Evolutionary conservation across 2,888 invertebrate species (phyloP), one percentile per base, ranked within the genome.

Genomic region (Chelonus formosanus): DNA sequence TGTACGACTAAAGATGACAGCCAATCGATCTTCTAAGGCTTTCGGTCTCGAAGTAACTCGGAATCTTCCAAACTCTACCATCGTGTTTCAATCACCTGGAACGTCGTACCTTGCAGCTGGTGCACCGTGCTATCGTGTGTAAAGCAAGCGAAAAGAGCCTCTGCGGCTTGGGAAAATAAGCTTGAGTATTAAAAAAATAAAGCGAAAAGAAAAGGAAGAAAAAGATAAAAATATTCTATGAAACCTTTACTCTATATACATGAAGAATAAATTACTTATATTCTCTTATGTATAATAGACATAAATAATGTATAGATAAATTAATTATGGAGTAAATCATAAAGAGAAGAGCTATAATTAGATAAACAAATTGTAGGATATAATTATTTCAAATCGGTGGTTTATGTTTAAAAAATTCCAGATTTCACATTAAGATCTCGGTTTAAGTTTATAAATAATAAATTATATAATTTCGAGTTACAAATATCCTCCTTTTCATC

Each of bases 171-270:
- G 40, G 40, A 58, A 59, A 54, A 55, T 50, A 52, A 55, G 67
- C 63, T 56, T 10, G 54, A 45, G 40, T 66, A 68, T 68, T 68
- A 70, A 58, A 53, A 68, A 66, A 65, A 59, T 64, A 64, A 66
- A 67, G 67, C 57, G 67, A 62, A 55, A 68, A 62, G 36, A 57
- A 60, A 40, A 45, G 34, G n/a, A 36, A 44, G 35, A 54, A 43
- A 63, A 58, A 50, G 20, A 65, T 65, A 68, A 69, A 69, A 71
- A 67, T 65, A 57, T 68, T 70, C 53, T 57, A 65, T 56, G 69
- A 65, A 62, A 67, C 66, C 64, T 50, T 57, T 7, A 48, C 6
- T 36, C 47, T 31, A 8, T 31, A 2, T 8, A 44, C 31, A 50
- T 52, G 35, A 43, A 64, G 58, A 52, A 50, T 20, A 64, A 64